Conservation (phyloP, 2,888 invertebrate species). For the Ashinkailepas kermadecensis region DNA sequence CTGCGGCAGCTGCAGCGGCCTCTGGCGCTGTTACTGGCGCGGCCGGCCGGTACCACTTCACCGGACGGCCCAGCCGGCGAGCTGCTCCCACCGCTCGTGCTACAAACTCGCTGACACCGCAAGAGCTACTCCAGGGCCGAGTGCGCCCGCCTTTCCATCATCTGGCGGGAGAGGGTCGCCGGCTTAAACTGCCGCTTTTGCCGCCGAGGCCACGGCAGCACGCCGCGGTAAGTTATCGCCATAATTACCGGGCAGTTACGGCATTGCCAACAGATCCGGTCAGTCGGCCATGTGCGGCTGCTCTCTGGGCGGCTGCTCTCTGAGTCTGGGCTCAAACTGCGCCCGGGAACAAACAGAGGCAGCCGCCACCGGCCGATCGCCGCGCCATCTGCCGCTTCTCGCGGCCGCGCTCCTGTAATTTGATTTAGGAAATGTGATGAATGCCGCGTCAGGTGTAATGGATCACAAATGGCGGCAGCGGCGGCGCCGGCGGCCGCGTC, state of each 20-base stretch:
- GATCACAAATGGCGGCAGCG: neutral
- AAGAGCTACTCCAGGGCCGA: neutral
- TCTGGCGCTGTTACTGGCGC: no score
- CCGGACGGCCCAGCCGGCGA: no score
- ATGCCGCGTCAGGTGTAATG: constrained; percentile 20
- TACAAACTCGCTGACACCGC: neutral
- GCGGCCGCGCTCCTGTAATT: neutral
- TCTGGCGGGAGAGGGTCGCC: neutral
- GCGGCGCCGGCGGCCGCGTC: neutral
- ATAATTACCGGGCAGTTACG: neutral
- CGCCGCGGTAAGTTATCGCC: neutral
- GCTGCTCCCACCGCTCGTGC: neutral
- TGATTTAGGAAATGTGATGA: constrained; percentile 13
- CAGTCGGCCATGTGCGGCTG: no score
- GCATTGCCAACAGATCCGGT: neutral
- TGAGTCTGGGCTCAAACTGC: no score
- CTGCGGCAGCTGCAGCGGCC: no score
- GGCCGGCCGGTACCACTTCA: no score
- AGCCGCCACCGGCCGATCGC: neutral
- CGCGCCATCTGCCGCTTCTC: neutral
- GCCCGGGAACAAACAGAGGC: no score
- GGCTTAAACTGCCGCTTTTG: neutral
- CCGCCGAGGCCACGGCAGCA: neutral
- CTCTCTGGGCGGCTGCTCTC: no score
- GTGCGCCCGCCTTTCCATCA: neutral